Evolutionary conservation across 2,113 vertebrate species (phyloP).

Genomic region (Dasyurus viverrinus): DNA sequence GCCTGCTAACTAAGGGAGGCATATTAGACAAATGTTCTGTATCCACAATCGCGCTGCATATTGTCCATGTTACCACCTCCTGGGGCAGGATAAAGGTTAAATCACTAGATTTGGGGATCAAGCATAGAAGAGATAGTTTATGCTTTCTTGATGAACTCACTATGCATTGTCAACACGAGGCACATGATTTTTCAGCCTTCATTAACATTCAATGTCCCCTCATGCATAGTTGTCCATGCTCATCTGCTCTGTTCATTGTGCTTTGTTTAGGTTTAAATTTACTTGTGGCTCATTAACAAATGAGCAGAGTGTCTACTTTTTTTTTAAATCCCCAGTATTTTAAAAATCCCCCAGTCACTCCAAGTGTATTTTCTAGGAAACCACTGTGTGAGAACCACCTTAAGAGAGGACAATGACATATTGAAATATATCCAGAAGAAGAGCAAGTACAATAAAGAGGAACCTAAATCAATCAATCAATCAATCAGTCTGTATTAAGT

Average conservation of each 20-base stretch:
- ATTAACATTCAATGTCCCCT: neutral
- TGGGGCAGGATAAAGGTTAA: neutral
- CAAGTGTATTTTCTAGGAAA: neutral
- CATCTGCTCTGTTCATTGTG: neutral
- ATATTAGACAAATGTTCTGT: neutral
- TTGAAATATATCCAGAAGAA: neutral
- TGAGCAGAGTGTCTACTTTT: neutral
- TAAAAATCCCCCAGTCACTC: neutral
- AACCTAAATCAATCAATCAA: neutral
- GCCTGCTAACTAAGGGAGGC: neutral
- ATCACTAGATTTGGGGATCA: neutral
- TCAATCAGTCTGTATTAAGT: neutral
- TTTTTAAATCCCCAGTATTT: too few relatives aligned
- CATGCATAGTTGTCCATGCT: accelerated
- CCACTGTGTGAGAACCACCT: neutral
- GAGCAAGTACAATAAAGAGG: neutral
- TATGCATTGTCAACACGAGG: too few relatives aligned
- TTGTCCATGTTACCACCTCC: neutral
- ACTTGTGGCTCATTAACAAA: neutral
- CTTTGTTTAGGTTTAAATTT: neutral
- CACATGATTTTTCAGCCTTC: neutral
- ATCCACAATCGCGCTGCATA: neutral
- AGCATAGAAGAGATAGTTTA: neutral
- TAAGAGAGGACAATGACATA: neutral
- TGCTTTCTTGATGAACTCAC: neutral